Percentiles rank a stretch among this genome's conserved stretches.
Conservation (phyloP, 2,888 invertebrate genomes). For the Bombylius major region DNA sequence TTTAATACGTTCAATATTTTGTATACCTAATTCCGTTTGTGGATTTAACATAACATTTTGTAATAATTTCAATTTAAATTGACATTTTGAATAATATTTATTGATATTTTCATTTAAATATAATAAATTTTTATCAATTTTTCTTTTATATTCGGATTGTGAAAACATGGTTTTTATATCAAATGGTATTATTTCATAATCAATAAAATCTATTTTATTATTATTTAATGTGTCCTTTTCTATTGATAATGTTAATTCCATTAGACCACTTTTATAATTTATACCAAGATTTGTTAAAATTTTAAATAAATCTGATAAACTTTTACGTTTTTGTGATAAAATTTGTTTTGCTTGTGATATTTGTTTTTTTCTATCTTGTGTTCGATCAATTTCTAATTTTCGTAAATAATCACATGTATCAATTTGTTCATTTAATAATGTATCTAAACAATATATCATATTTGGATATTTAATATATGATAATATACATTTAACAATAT, state of each 20-base stretch:
- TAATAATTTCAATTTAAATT: slow-evolving; percentile 31
- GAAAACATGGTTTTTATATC: slow-evolving; percentile 41
- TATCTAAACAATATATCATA: slow-evolving; percentile 50
- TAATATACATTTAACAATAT: slow-evolving; percentile 52
- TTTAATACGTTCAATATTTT: slow-evolving; percentile 70
- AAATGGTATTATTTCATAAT: slow-evolving; percentile 56
- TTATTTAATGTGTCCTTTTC: neutral
- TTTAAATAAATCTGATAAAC: slow-evolving; percentile 76
- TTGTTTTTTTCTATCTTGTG: slow-evolving; percentile 51
- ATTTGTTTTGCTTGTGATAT: slow-evolving; percentile 68
- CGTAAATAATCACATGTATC: slow-evolving; percentile 56
- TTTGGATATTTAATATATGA: slow-evolving; percentile 43
- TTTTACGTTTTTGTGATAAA: slow-evolving; percentile 72
- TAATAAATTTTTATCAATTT: slow-evolving; percentile 20
- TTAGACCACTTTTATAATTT: slow-evolving; percentile 67
- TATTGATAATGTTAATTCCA: slow-evolving; percentile 40
- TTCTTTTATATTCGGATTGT: slow-evolving; percentile 41
- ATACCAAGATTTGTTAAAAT: slow-evolving; percentile 59
- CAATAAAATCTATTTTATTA: slow-evolving; percentile 37
- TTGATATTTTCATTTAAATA: slow-evolving; percentile 32
- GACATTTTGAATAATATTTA: slow-evolving; percentile 30
- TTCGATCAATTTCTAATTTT: slow-evolving; percentile 42
- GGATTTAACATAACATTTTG: slow-evolving; percentile 43
- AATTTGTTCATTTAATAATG: slow-evolving; percentile 51
- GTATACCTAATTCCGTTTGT: slow-evolving; percentile 64